These are phyloP conservation scores for Elephantulus edwardii DNA, from an alignment of 2,113 vertebrate genomes.

Conservation along the genomic window DNA sequence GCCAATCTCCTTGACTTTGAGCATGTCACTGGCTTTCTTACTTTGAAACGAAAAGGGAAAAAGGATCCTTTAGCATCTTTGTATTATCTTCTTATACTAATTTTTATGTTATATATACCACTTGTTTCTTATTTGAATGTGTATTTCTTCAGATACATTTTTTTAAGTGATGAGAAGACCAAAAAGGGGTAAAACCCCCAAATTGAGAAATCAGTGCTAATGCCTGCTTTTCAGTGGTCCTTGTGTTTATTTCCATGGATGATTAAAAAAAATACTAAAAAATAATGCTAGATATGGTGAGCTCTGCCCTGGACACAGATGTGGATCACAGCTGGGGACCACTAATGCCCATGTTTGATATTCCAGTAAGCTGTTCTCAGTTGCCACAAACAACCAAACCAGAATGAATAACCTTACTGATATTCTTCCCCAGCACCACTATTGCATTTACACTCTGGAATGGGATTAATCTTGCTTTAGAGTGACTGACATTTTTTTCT, in stretches of 20 bases:
- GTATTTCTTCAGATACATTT: not conserved
- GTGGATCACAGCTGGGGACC: not conserved
- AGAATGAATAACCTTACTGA: not conserved
- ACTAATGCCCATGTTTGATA: not conserved
- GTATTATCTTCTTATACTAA: not conserved
- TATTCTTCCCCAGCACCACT: not conserved
- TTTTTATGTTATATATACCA: not conserved
- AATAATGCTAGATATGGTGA: not conserved
- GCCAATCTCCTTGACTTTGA: not conserved
- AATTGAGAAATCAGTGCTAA: not conserved
- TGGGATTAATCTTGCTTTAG: not conserved
- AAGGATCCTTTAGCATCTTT: not conserved
- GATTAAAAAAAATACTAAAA: conserved; percentile 25
- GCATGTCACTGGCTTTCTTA: not conserved
- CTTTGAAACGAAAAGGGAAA: conserved; percentile 55
- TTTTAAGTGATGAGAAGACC: not conserved
- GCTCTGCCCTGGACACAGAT: not conserved
- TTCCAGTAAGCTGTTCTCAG: not conserved
- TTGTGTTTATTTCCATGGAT: conserved; percentile 23
- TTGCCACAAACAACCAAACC: not conserved
- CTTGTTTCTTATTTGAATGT: not conserved
- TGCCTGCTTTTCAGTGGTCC: not conserved
- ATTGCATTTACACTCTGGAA: not conserved
- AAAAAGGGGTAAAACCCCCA: not conserved
- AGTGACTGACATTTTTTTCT: not conserved